Conservation (phyloP, 2,888 invertebrate species). For the Pristionchus arcanus region DNA sequence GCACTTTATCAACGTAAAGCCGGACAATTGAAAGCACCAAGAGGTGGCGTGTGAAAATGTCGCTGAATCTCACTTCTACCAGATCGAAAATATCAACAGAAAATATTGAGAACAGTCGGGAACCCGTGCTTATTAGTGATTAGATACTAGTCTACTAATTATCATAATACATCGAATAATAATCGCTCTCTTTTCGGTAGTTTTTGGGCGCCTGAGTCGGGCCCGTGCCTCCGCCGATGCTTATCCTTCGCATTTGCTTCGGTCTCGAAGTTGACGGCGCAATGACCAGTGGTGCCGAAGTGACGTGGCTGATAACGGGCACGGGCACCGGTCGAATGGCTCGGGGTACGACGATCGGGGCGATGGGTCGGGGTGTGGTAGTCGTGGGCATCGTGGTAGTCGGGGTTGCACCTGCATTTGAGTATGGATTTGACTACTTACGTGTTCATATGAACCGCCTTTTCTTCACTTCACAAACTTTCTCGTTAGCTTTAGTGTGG, state of each 20-base stretch:
- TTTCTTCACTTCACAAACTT: too few relatives aligned
- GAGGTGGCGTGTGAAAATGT: background rate
- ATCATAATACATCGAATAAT: slow-evolving; percentile 78
- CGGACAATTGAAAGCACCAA: slow-evolving; percentile 25
- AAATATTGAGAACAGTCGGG: background rate
- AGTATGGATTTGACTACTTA: too few relatives aligned
- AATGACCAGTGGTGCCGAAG: background rate
- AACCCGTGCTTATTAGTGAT: slow-evolving; percentile 37
- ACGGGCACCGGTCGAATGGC: slow-evolving; percentile 10
- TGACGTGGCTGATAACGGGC: background rate
- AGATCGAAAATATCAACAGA: background rate
- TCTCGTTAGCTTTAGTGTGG: too few relatives aligned
- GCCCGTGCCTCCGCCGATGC: background rate
- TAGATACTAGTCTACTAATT: background rate
- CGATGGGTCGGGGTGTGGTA: slow-evolving; percentile 25
- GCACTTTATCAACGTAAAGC: slow-evolving; percentile 40
- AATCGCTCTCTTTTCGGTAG: slow-evolving; percentile 75
- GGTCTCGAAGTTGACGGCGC: background rate
- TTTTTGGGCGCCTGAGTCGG: slow-evolving; percentile 64
- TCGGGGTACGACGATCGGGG: background rate
- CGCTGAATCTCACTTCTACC: slow-evolving; percentile 37
- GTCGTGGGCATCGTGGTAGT: slow-evolving; percentile 55
- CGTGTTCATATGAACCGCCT: too few relatives aligned
- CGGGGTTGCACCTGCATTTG: slow-evolving; percentile 52
- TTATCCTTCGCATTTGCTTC: background rate